Evolutionary conservation across 2,888 invertebrate species (phyloP).

Genomic region (Tetanocera ferruginea): DNA sequence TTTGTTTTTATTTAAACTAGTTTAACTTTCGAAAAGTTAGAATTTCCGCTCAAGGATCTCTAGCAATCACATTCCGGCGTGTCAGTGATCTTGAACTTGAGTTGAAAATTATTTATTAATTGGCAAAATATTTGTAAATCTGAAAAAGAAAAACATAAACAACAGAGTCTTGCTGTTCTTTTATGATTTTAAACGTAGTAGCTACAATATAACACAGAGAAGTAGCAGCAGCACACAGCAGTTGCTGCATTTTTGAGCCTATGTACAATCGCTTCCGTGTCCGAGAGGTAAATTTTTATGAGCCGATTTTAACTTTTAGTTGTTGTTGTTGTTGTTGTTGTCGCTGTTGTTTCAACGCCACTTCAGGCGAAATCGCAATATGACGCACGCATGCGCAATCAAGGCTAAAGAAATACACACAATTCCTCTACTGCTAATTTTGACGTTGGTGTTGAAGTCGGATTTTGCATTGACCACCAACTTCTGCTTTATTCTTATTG

Average conservation of each 20-base stretch:
- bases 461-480: too few species aligned
- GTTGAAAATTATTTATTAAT: neutral
- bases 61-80: too few species aligned
- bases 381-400: slow-evolving; percentile 3
- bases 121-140: neutral
- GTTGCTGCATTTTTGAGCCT: neutral
- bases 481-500: neutral
- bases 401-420: neutral
- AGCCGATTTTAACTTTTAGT: neutral
- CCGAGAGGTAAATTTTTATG: slow-evolving; percentile 11
- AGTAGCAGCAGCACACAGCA: neutral
- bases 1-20: too few species aligned
- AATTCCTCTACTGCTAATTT: too few species aligned
- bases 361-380: neutral
- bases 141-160: too few species aligned
- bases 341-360: too few species aligned
- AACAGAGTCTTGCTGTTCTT: neutral
- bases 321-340: neutral
- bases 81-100: too few species aligned
- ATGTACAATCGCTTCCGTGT: neutral
- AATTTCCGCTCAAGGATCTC: too few species aligned
- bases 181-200: neutral
- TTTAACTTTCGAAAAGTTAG: too few species aligned
- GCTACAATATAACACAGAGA: neutral
- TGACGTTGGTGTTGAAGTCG: too few species aligned